Base-by-base conservation (phyloP, 2,113 vertebrate species). In the Datnioides undecimradiatus region DNA sequence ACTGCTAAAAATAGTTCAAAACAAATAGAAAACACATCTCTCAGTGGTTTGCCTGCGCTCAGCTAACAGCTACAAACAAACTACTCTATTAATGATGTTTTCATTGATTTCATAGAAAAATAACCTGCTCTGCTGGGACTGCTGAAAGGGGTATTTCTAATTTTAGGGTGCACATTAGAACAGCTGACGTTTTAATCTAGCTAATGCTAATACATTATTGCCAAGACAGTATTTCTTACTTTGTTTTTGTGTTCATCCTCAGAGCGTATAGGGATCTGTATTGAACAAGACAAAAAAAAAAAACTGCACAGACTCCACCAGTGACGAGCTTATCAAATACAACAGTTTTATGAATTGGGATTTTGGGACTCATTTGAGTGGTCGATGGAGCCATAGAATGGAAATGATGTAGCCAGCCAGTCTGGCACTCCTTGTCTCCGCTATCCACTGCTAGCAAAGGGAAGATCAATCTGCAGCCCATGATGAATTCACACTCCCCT, bases 401-500 rank as follows among this genome's bases (percentile, higher is more conserved):
- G 6, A 43, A 62, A 21, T 19, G 16, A 78, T 58, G 29, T 4
- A 63, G 70, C 33, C 82, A 82, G 67, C 29, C 51, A 66, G 65
- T 75, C 73, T 78, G 85, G 65, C 52, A 65, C 27, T 70, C 51
- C 51, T 80, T 38, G 34, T 63, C 58, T 45, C 19, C 1, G 2
- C 17, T 78, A 57, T n/a, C 63, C 17, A 57, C 31, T 36, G 21
- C 52, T 66, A 55, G 46, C 51, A 71, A 57, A 80, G 55, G 3
- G 60, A 71, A n/a, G 12, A 85, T 77, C 72, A 81, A 73, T 88
- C 34, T 36, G 43, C 77, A 76, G 67, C 79, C 57, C 64, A n/a
- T 55, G 69, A 76, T 60, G 49, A 55, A 46, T 76, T 80, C 43
- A 38, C 23, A 45, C 73, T 70, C 41, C 33, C 76, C 60, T 65